phyloP scores from a whole-genome alignment of 2,888 invertebrate genomes.

The Drosophila flavopinicola region DNA sequence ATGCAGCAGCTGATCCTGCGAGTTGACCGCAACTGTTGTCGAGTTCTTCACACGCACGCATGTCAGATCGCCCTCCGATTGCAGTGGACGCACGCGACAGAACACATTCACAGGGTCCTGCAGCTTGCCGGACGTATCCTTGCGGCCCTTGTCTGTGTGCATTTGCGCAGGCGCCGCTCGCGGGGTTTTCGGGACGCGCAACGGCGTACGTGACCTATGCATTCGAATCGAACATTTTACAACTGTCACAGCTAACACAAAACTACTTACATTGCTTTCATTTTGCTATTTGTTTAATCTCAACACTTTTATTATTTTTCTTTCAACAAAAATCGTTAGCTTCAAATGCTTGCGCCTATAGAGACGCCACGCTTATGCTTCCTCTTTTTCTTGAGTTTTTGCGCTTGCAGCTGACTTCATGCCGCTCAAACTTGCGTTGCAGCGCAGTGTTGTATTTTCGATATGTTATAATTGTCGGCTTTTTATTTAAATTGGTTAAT shows the following conservation, averaged over 20 bases:
- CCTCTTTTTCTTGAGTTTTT: constrained; percentile 12
- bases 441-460: constrained; percentile 6
- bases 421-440: constrained; percentile 18
- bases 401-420: constrained; percentile 30
- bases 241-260: background rate
- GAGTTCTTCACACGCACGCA: constrained; percentile 90
- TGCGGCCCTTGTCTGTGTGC: constrained; percentile 43
- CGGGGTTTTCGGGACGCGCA: constrained; percentile 71
- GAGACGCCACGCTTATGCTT: constrained; percentile 67
- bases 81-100: constrained; percentile 93
- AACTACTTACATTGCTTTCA: constrained; percentile 68
- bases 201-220: constrained; percentile 77
- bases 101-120: constrained; percentile 94
- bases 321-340: constrained; percentile 42
- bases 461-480: background rate
- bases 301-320: background rate
- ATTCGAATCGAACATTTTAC: background rate
- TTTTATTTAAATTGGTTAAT: background rate
- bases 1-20: constrained; percentile 87
- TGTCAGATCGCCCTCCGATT: constrained; percentile 87
- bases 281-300: constrained; percentile 34
- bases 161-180: constrained; percentile 35
- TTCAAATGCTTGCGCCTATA: constrained; percentile 71
- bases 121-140: constrained; percentile 55
- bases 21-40: constrained; percentile 88